Base-by-base conservation (phyloP, 2,113 vertebrate genomes). In the Gopherus evgoodei region DNA sequence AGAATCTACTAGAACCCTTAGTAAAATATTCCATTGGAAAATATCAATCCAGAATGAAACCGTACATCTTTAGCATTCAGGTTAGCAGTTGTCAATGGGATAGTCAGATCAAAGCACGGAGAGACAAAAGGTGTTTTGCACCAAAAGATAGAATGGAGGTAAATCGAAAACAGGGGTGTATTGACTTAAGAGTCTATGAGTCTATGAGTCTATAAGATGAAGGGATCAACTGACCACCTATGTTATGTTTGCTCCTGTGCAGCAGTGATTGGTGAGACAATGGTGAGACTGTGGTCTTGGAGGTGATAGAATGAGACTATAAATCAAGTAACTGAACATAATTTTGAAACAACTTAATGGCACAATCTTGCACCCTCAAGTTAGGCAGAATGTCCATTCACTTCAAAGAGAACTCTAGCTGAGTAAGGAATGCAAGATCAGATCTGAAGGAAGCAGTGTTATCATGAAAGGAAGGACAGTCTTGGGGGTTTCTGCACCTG, bases 381-480 rank as follows among this genome's bases (percentile, higher is more conserved):
- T 22, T 42, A 42, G 42, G 38, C 22, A 76, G 72, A 27, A 44
- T 76, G 72, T 25, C 72, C 27, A 3, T 65, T 80, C 21, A 49
- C 44, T 89, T 1, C 29, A 44, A 75, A 69, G 90, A 22, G 24
- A 69, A 38, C n/a, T 1, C 72, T 5, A 0, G 0, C 0, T 27
- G 75, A 50, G 22, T 5, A 29, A 59, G 72, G 62, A 2, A 17
- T 89, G 72, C n/a, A 2, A 50, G 81, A n/a, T 35, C 47, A 54
- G 59, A 62, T 21, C 8, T 24, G 17, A 31, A 0, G 0, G 16
- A 8, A 76, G 72, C 24, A 11, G 72, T 24, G 8, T 11, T 44
- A 11, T 76, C 6, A 24, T 14, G 29, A 62, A 24, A 93, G 24
- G 57, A 81, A 25, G 16, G 42, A 11, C 1, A 16, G 0, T 38